Evolutionary conservation across 2,888 invertebrate species (phyloP), one percentile per base, ranked within the genome.

Genomic region (Rhaphigaster nebulosa): DNA sequence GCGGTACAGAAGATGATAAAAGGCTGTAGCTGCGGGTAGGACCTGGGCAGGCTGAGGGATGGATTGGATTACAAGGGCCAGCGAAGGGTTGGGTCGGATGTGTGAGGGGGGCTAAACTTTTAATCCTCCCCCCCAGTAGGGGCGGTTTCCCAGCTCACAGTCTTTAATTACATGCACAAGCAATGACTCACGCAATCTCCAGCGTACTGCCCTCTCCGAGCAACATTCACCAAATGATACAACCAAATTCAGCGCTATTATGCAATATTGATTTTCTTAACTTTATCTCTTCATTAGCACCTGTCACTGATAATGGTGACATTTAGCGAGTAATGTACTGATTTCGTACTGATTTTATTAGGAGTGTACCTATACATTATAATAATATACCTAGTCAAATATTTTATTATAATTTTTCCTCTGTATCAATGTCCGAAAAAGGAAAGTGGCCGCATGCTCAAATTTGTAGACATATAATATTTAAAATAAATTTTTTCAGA

Each of bases 111-210:
- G 34, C 41, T 88, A 88, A 88, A 60, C 88, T 88, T 60, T 60
- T 60, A 54, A 54, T 60, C 88, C 88, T 26, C 29, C 56, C 88
- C 60, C 88, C 56, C 60, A 23, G 26, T 0, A 20, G n/a, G 88
- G 88, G 88, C 3, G 23, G 88, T 34, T 88, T 88, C 41, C 84
- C 84, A 45, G 45, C 84, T 84, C 84, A 84, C 88, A 65, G 56
- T 88, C 88, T 88, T 88, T 88, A 88, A 88, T 88, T 88, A 88
- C 88, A 88, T 88, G 60, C 88, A 88, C 88, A 65, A 60, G 38
- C 88, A 88, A 88, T 88, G 88, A 88, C 56, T 88, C 88, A 88
- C 56, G 18, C 87, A 10, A 38, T 13, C 34, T 87, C 34, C 87
- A 12, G 52, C 52, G 38, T 23, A 13, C 70, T 38, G 70, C 34